Percentiles rank a stretch among this genome's conserved stretches.
These are phyloP conservation scores for Oreortyx pictus DNA, from an alignment of 2,797 vertebrate genomes.

Conservation along the genomic window DNA sequence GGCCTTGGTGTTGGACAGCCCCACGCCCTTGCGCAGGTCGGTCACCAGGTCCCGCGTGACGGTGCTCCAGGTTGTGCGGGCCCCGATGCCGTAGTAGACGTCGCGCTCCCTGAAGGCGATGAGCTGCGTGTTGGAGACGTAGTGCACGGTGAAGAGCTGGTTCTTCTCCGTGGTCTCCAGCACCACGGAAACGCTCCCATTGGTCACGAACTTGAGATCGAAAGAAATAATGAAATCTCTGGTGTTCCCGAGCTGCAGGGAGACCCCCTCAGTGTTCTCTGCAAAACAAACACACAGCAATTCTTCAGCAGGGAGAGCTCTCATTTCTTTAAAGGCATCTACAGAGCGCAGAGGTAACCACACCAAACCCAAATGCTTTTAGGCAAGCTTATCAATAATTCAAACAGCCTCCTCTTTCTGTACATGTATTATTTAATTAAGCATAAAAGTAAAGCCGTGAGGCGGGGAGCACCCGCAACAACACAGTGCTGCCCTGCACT, in stretches of 20 bases:
- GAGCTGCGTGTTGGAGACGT: conserved; percentile 88
- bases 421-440: background rate
- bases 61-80: conserved; percentile 89
- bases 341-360: accelerated
- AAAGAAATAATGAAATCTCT: conserved; percentile 96
- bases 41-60: conserved; percentile 95
- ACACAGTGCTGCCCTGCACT: background rate
- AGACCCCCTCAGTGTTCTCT: conserved; percentile 92
- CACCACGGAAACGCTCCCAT: conserved; percentile 92
- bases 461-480: background rate
- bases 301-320: background rate
- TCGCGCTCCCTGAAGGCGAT: conserved; percentile 90
- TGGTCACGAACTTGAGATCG: conserved; percentile 90
- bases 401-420: background rate
- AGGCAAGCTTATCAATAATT: background rate
- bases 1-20: conserved; percentile 97
- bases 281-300: conserved; percentile 15
- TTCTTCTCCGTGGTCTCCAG: conserved; percentile 95
- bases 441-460: background rate
- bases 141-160: conserved; percentile 91
- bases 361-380: background rate
- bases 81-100: conserved; percentile 92
- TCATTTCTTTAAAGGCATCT: accelerated
- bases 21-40: conserved; percentile 95
- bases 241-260: conserved; percentile 89